Evolutionary conservation across 2,113 vertebrate species (phyloP).

Genomic region (Corythornis madagascariensis): DNA sequence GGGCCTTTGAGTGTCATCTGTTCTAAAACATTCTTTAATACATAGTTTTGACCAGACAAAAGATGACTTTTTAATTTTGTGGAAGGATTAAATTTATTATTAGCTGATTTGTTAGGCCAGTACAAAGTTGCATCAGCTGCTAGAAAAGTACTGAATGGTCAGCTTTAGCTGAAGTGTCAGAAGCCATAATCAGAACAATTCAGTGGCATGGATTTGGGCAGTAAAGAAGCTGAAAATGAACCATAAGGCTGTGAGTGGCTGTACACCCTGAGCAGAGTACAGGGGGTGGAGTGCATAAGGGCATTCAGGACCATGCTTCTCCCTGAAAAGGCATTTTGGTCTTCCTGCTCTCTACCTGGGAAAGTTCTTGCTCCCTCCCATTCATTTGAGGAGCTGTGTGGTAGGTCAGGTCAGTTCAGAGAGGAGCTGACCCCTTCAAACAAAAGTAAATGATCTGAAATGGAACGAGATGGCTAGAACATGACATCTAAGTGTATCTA

Average conservation of each 20-base stretch:
- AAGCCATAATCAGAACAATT: background rate
- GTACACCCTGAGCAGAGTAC: background rate
- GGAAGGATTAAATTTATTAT: background rate
- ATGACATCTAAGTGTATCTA: background rate
- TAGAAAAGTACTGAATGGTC: background rate
- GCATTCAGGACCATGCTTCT: background rate
- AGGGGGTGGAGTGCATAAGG: background rate
- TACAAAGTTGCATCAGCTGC: background rate
- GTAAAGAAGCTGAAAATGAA: background rate
- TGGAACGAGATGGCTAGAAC: background rate
- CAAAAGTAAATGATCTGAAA: background rate
- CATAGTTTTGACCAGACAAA: background rate
- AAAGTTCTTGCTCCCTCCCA: background rate
- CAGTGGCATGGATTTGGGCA: background rate
- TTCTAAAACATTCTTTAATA: background rate
- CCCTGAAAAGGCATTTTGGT: background rate
- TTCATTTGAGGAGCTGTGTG: background rate
- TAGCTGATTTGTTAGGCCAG: background rate
- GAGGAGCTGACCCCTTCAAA: background rate
- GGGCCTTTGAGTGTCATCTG: background rate
- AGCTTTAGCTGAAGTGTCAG: background rate
- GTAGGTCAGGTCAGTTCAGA: background rate
- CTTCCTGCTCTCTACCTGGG: background rate
- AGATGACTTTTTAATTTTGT: background rate
- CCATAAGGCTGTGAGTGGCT: background rate